A percentile compares a stretch with the other conserved stretches of the same genome.
phyloP scores from a whole-genome alignment of 2,113 vertebrate species.

The Chlamydotis undulata region DNA sequence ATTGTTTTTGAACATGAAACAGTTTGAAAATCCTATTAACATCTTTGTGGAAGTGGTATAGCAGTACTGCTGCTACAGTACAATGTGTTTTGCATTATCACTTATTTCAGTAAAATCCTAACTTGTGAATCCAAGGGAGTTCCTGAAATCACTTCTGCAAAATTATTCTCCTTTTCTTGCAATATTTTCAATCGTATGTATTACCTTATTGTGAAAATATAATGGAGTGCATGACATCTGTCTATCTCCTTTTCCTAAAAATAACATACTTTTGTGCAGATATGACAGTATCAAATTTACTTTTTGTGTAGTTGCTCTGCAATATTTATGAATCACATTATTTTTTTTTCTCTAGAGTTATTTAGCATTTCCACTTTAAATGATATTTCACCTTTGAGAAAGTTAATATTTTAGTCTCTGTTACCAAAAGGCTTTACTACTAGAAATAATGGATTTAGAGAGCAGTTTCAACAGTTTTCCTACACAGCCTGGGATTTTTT shows the following conservation, averaged over 20 bases:
- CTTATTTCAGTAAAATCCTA: conserved; percentile 55
- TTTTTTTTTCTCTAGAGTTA: background rate
- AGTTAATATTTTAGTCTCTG: background rate
- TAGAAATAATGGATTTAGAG: background rate
- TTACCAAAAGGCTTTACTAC: background rate
- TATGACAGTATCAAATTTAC: background rate
- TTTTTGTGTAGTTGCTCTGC: background rate
- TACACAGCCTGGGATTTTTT: background rate
- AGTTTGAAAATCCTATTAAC: conserved; percentile 40
- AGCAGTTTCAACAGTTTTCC: background rate
- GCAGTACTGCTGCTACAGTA: background rate
- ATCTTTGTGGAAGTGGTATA: background rate
- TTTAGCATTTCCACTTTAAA: background rate
- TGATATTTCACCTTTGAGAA: background rate
- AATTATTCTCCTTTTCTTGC: conserved; percentile 28
- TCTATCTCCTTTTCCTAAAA: background rate
- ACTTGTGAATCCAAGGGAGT: conserved; percentile 62
- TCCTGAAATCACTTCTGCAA: conserved; percentile 19
- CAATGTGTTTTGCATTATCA: conserved; percentile 48
- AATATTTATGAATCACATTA: background rate
- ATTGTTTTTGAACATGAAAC: conserved; percentile 36
- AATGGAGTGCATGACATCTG: conserved; percentile 50
- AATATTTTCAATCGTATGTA: background rate
- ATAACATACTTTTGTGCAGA: background rate
- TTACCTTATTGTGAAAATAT: conserved; percentile 62